These are phyloP conservation scores for Drosophila sturtevanti DNA, from an alignment of 1,140 invertebrate species.

Conservation along the genomic window DNA sequence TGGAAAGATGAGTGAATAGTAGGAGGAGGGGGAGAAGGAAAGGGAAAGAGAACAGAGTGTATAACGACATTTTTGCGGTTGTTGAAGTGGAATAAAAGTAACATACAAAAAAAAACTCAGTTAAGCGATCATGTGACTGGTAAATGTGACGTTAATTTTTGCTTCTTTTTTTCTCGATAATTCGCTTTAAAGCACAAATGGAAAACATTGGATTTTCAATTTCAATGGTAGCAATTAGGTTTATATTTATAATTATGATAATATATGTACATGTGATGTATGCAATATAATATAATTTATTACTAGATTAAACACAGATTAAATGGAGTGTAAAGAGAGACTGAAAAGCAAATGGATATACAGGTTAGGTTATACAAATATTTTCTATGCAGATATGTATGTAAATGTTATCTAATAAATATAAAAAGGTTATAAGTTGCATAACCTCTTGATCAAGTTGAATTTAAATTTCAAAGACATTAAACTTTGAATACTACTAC, in stretches of 20 bases:
- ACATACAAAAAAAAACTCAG: slow-evolving; percentile 25
- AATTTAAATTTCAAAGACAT: no score
- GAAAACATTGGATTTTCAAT: background rate
- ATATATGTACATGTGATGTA: no score
- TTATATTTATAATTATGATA: background rate
- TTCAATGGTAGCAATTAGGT: background rate
- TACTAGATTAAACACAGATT: background rate
- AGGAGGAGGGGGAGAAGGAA: no score
- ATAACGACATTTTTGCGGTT: slow-evolving; percentile 29
- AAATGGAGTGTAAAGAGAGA: background rate
- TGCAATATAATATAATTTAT: background rate
- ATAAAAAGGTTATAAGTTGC: background rate
- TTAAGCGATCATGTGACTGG: slow-evolving; percentile 65
- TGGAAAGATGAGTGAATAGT: no score
- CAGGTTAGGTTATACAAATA: no score
- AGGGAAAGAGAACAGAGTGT: no score
- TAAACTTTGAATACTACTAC: no score
- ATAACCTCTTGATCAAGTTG: background rate
- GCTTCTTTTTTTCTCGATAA: background rate
- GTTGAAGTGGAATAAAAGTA: slow-evolving; percentile 6
- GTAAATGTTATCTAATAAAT: background rate
- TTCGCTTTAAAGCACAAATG: background rate
- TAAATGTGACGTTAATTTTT: slow-evolving; percentile 46
- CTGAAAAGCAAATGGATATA: no score
- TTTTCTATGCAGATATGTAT: no score